Conservation (phyloP, 2,113 vertebrate genomes). For the Muntiacus muntjak region DNA sequence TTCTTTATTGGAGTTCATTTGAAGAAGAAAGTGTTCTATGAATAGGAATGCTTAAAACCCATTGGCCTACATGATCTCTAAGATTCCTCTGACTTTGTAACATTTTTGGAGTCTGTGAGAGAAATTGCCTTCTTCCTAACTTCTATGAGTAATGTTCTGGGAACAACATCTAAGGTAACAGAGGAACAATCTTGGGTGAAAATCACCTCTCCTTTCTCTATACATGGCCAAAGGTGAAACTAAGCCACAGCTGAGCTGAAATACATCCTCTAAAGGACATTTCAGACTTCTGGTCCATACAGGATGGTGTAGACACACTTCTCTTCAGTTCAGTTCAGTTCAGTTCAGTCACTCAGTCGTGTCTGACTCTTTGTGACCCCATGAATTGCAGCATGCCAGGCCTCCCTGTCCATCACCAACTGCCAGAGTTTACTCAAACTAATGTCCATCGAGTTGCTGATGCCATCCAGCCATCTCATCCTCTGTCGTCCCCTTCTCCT, state of each 20-base stretch:
- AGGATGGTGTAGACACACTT: background rate
- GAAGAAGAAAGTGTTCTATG: background rate
- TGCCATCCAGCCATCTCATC: no score
- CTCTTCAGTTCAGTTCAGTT: background rate
- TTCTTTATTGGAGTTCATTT: background rate
- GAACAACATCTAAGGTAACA: background rate
- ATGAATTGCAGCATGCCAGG: no score
- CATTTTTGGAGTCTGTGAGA: background rate
- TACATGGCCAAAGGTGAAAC: background rate
- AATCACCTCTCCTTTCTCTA: background rate
- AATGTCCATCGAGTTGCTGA: no score
- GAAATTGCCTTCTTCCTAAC: background rate
- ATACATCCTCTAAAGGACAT: background rate
- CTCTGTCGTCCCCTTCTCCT: no score
- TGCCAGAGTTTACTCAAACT: no score
- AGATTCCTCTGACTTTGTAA: background rate
- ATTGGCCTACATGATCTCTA: background rate
- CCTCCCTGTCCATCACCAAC: no score
- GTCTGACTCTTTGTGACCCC: no score
- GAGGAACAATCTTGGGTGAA: background rate
- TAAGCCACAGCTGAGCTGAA: constrained; percentile 2
- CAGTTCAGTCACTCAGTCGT: no score
- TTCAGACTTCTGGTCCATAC: constrained; percentile 19
- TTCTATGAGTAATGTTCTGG: background rate
- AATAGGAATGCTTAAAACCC: background rate